Base-by-base conservation (phyloP, 2,888 invertebrate species). In the Eupithecia dodoneata region DNA sequence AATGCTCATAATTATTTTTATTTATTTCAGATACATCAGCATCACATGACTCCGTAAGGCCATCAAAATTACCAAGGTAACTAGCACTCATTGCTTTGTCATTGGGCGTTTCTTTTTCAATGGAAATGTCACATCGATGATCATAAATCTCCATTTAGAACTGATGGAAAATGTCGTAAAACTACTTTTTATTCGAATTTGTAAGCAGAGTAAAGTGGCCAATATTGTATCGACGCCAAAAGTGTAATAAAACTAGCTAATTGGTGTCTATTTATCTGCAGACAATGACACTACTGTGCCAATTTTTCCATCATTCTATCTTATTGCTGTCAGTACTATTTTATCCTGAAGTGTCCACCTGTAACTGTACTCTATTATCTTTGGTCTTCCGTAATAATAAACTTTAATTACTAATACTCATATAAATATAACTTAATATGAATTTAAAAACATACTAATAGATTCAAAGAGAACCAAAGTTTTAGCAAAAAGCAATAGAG, bases 21-120 rank as follows among this genome's bases (percentile, higher is more conserved):
- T 82, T 90, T 90, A 87, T 94, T 94, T 84, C 94, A 94, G 94
- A 92, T 90, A 88, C 89, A 82, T 86, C 88, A 86, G 89, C 85
- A 86, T 84, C 85, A 85, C 87, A 87, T 88, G 89, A 90, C 84
- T 85, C 85, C 86, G 83, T 89, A 88, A 90, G 90, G 87, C 90
- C 90, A 87, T 85, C 88, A 87, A 91, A 89, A 90, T 93, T 92
- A 90, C 86, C 87, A 90, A 93, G 94, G 77, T 65, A 74, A 15
- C 15, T 70, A 59, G 66, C 71, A 52, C 72, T 73, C 42, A 81
- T 72, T 82, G 80, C 76, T 85, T 84, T 85, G 85, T 82, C 87
- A 88, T 88, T 88, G 87, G 9, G 30, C 18, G 81, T 74, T 77
- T 80, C 74, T 78, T 81, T 70, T 81, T 79, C 85, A 85, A 84